These are phyloP conservation scores for Oncorhynchus nerka DNA, from an alignment of 2,113 vertebrate genomes.

Conservation along the genomic window DNA sequence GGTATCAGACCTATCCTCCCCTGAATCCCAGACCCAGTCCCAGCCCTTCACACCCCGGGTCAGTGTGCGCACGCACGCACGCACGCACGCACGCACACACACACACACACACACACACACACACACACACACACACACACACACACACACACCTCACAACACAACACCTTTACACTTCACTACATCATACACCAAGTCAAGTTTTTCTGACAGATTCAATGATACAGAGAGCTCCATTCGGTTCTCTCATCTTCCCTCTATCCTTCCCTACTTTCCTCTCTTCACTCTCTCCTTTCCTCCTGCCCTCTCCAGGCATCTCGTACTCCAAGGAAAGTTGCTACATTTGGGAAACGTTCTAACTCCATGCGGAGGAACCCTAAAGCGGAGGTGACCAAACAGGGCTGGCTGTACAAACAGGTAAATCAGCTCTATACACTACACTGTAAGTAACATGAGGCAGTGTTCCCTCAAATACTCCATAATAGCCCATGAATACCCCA, in stretches of 20 bases:
- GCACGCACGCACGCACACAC: background rate
- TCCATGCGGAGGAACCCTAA: conserved; percentile 93
- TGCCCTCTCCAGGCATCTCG: conserved; percentile 68
- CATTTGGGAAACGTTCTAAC: conserved; percentile 93
- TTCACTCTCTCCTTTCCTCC: background rate
- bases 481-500: background rate
- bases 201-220: background rate
- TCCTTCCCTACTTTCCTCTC: no score
- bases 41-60: conserved; percentile 76
- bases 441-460: background rate
- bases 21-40: conserved; percentile 64
- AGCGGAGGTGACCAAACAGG: conserved; percentile 82
- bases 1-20: conserved; percentile 79
- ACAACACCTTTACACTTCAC: background rate
- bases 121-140: no score
- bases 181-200: background rate
- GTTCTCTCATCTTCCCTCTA: background rate
- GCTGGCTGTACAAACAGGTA: conserved; percentile 96
- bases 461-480: background rate
- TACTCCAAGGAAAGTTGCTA: conserved; percentile 80
- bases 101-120: background rate
- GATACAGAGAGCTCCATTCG: background rate
- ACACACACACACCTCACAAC: no score
- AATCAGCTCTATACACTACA: background rate
- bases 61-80: conserved; percentile 45